Evolutionary conservation across 1,140 invertebrate species (phyloP).

Genomic region (Pseudoatta argentina): DNA sequence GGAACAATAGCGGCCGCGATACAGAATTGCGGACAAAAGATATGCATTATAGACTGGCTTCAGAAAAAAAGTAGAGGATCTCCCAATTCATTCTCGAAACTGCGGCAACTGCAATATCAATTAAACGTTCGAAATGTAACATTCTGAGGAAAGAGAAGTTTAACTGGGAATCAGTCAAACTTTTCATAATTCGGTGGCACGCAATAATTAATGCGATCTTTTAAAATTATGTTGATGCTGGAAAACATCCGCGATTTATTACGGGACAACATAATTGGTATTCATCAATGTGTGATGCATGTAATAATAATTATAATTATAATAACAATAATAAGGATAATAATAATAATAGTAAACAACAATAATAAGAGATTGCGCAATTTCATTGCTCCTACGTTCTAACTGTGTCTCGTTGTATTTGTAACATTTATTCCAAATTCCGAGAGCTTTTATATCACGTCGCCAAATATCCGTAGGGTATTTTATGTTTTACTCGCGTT

Average conservation of each 20-base stretch:
- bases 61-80: not conserved
- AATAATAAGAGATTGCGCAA: constrained; percentile 10
- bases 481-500: constrained; percentile 10
- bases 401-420: not conserved
- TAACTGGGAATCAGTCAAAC: not conserved
- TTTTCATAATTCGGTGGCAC: not conserved
- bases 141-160: not conserved
- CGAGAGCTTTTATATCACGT: constrained; percentile 28
- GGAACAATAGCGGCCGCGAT: constrained; percentile 51
- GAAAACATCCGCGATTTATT: not conserved
- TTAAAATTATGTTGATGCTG: not conserved
- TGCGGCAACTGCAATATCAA: constrained; percentile 5
- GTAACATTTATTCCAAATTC: constrained; percentile 43
- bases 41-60: constrained; percentile 22
- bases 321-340: constrained; percentile 29
- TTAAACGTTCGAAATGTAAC: not conserved
- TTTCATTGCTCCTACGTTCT: not conserved
- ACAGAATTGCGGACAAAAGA: constrained; percentile 49
- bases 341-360: constrained; percentile 26
- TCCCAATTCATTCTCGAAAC: constrained; percentile 25
- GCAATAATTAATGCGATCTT: constrained; percentile 27
- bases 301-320: constrained; percentile 18
- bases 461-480: not conserved
- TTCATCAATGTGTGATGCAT: not conserved
- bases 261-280: not conserved